Evolutionary conservation across 1,140 invertebrate genomes (phyloP).

Genomic region (Drosophila baimaii): DNA sequence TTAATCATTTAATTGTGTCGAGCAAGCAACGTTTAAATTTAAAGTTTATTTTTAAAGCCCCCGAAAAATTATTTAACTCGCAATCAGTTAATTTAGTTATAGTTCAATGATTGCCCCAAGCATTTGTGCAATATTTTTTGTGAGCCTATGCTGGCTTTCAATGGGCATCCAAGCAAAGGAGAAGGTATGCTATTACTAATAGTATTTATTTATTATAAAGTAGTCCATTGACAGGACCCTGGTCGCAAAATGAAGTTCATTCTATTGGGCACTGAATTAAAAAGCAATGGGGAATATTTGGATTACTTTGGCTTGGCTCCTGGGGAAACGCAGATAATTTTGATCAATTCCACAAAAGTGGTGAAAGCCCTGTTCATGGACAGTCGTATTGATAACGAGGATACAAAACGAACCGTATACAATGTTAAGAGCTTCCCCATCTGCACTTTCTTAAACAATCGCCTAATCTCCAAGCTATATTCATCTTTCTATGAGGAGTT

Average conservation of each 20-base stretch:
- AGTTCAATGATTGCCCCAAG: constrained; percentile 16
- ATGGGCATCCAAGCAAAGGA: constrained; percentile 1
- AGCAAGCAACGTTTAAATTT: no score
- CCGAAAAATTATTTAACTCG: not conserved
- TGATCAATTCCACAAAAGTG: constrained; percentile 12
- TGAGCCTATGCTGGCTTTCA: not conserved
- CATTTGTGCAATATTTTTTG: not conserved
- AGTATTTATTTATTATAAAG: no score
- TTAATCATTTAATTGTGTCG: constrained; percentile 22
- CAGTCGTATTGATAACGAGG: constrained; percentile 1
- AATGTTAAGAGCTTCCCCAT: constrained; percentile 25
- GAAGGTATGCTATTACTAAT: not conserved
- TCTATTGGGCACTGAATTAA: not conserved
- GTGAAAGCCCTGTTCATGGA: constrained; percentile 2
- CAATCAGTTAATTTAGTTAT: constrained; percentile 7
- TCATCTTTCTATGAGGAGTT: constrained; percentile 27
- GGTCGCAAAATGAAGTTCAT: not conserved
- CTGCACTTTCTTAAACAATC: constrained; percentile 54
- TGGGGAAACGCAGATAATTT: not conserved
- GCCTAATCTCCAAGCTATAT: constrained; percentile 23
- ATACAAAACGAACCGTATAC: constrained; percentile 12
- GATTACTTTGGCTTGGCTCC: constrained; percentile 6
- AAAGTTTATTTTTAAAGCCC: no score
- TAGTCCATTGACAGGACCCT: not conserved
- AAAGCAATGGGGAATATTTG: not conserved